Conservation (phyloP, 2,888 invertebrate species). For the Notocelia uddmanniana region DNA sequence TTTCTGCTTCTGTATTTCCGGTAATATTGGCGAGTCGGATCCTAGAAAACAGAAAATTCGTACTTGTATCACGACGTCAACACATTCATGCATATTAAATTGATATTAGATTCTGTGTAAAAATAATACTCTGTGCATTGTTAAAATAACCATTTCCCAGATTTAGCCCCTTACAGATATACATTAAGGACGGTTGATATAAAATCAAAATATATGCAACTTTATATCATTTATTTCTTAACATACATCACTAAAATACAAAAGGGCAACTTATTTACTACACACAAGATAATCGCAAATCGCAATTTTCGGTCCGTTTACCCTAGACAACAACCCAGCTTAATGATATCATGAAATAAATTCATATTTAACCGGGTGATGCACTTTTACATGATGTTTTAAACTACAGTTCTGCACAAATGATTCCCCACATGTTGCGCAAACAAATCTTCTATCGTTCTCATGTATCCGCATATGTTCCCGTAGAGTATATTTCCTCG, state of each 20-base stretch:
- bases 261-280: not conserved
- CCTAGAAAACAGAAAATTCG: constrained; percentile 79
- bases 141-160: constrained; percentile 39
- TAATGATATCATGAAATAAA: constrained; percentile 35
- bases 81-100: constrained; percentile 50
- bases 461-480: constrained; percentile 79
- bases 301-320: not conserved
- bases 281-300: not conserved
- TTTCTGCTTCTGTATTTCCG: constrained; percentile 59
- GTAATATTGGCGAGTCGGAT: constrained; percentile 58
- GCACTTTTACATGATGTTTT: constrained; percentile 73
- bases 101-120: constrained; percentile 46
- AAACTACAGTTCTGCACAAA: constrained; percentile 78
- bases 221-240: constrained; percentile 26
- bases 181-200: not conserved
- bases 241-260: not conserved
- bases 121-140: constrained; percentile 50
- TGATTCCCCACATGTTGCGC: constrained; percentile 69
- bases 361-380: constrained; percentile 61
- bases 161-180: constrained; percentile 30
- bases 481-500: constrained; percentile 74
- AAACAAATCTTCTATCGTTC: constrained; percentile 73
- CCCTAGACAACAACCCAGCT: not conserved
- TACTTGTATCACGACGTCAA: constrained; percentile 52
- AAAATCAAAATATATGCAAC: not conserved